phyloP scores from a whole-genome alignment of 2,113 vertebrate species.

The Cavia aperea region DNA sequence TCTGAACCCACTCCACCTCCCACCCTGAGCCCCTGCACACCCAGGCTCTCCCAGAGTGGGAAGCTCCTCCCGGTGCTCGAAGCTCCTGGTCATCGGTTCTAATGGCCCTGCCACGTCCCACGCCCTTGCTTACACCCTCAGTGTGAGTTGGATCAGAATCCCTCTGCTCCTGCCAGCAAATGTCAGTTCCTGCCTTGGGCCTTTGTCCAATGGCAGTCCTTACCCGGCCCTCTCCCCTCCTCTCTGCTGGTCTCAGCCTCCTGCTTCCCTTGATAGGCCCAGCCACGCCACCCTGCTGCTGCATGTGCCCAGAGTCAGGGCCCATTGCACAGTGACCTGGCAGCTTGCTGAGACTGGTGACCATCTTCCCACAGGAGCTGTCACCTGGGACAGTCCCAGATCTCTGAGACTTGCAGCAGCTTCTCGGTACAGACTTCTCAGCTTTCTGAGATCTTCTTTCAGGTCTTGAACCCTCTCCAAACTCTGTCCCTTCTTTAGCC shows the following conservation, averaged over 20 bases:
- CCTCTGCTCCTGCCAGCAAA: background rate
- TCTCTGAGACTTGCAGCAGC: background rate
- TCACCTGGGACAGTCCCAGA: background rate
- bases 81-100: background rate
- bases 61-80: accelerated
- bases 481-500: background rate
- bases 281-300: background rate
- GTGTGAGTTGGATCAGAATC: background rate
- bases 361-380: background rate
- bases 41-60: background rate
- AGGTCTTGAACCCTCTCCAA: background rate
- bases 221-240: background rate
- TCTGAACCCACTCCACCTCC: background rate
- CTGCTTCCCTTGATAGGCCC: background rate
- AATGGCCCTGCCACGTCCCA: accelerated
- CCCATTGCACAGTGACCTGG: background rate
- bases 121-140: background rate
- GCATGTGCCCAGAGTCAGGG: accelerated
- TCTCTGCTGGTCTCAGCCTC: background rate
- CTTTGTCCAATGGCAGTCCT: background rate
- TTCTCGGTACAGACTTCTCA: background rate
- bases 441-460: background rate
- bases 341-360: background rate
- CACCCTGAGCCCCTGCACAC: background rate
- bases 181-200: background rate